These are phyloP conservation scores for Spheniscus humboldti DNA, from an alignment of 2,797 vertebrate genomes.

Conservation along the genomic window DNA sequence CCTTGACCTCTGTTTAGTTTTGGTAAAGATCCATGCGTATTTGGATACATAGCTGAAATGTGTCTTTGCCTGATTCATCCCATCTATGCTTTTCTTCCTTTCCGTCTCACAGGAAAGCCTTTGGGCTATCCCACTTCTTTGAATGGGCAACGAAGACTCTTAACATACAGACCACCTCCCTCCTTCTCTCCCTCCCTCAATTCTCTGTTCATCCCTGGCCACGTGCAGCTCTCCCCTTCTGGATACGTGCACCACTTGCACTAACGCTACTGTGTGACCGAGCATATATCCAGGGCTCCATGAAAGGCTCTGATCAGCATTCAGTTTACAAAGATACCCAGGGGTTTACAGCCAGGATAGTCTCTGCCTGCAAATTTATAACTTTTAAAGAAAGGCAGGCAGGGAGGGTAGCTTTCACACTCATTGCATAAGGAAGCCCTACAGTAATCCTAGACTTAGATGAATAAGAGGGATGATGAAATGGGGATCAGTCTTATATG, in stretches of 20 bases:
- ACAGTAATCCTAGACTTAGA: background rate
- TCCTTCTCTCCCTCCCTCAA: background rate
- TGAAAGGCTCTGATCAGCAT: background rate
- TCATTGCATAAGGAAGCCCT: background rate
- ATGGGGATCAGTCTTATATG: background rate
- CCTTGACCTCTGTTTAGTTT: background rate
- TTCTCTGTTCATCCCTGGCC: background rate
- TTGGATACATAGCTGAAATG: background rate
- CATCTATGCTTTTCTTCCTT: background rate
- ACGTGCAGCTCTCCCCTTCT: background rate
- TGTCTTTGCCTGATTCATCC: background rate
- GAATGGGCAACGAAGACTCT: background rate
- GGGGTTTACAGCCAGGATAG: background rate
- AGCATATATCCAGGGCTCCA: background rate
- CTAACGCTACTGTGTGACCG: fast-evolving
- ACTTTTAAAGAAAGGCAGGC: background rate
- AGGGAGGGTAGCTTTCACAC: background rate
- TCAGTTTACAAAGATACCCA: background rate
- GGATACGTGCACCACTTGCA: background rate
- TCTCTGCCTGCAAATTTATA: background rate
- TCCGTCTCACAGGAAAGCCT: background rate
- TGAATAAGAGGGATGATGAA: background rate
- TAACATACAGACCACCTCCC: background rate
- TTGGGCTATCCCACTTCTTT: background rate
- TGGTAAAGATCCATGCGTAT: fast-evolving